phyloP scores from a whole-genome alignment of 92 coral and sea anemone species.

The Paramuricea clavata region DNA sequence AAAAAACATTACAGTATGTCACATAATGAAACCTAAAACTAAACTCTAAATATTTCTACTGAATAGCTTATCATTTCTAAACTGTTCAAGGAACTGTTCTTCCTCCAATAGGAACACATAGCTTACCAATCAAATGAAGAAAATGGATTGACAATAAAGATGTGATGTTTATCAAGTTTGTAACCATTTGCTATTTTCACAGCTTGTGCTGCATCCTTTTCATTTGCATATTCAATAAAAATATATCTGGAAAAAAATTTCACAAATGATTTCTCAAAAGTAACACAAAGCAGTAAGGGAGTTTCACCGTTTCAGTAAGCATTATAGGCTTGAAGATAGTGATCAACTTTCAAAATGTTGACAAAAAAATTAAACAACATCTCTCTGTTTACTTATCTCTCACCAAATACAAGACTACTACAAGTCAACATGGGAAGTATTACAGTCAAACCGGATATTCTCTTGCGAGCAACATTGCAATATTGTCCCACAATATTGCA shows the following conservation, averaged over 20 bases:
- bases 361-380: too few relatives aligned
- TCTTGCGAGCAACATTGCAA: too few relatives aligned
- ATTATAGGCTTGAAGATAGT: too few relatives aligned
- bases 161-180: constrained; percentile 96
- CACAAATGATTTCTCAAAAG: background rate
- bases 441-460: too few relatives aligned
- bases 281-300: too few relatives aligned
- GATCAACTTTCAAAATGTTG: too few relatives aligned
- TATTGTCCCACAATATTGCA: too few relatives aligned
- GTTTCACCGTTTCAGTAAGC: too few relatives aligned
- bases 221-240: constrained; percentile 91
- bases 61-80: background rate
- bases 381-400: too few relatives aligned
- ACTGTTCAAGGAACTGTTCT: too few relatives aligned
- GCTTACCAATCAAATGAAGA: constrained; percentile 92
- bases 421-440: too few relatives aligned
- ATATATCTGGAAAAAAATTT: constrained; percentile 81
- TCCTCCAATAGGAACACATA: background rate
- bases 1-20: background rate
- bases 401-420: too few relatives aligned
- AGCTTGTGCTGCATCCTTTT: constrained; percentile 91
- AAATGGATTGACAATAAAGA: constrained; percentile 96
- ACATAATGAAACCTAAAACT: background rate
- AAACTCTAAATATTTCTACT: background rate
- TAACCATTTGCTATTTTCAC: constrained; percentile 99